Percentiles rank a stretch among this genome's conserved stretches.
Conservation (phyloP, 2,113 vertebrate species). For the Aspiorhynchus laticeps region DNA sequence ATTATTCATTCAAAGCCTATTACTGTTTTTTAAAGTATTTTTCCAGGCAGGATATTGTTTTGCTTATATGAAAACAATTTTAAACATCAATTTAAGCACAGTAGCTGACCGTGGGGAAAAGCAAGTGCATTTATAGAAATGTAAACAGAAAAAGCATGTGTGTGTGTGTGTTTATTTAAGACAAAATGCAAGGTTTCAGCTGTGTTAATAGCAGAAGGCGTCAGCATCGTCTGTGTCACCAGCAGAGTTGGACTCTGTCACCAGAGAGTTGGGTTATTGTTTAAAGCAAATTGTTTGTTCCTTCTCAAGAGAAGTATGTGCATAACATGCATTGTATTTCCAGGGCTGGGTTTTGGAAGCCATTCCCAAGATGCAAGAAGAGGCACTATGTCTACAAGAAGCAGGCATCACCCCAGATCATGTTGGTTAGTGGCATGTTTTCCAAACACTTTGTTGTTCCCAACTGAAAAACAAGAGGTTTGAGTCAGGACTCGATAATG, state of each 20-base stretch:
- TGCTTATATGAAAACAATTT: slow-evolving; percentile 34
- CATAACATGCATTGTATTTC: slow-evolving; percentile 52
- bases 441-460: slow-evolving; percentile 35
- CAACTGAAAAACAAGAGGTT: slow-evolving; percentile 26
- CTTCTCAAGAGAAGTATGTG: slow-evolving; percentile 12
- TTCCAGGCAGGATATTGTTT: slow-evolving; percentile 39
- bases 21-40: slow-evolving; percentile 50
- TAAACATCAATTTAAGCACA: not conserved
- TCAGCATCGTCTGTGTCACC: not conserved
- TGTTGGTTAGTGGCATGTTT: slow-evolving; percentile 77
- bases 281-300: slow-evolving; percentile 12
- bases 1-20: slow-evolving; percentile 47
- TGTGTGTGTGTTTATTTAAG: slow-evolving; percentile 1
- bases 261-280: slow-evolving; percentile 11
- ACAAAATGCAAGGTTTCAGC: slow-evolving; percentile 4
- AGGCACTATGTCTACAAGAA: slow-evolving; percentile 83
- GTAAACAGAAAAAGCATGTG: slow-evolving; percentile 18
- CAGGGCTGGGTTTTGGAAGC: slow-evolving; percentile 94
- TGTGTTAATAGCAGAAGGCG: not conserved
- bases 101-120: slow-evolving; percentile 16
- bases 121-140: slow-evolving; percentile 31
- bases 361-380: slow-evolving; percentile 81
- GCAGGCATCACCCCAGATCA: slow-evolving; percentile 83
- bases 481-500: slow-evolving; percentile 33
- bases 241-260: slow-evolving; percentile 12